Conservation (phyloP, 2,113 vertebrate genomes). For the Psittacula cyanocephala region DNA sequence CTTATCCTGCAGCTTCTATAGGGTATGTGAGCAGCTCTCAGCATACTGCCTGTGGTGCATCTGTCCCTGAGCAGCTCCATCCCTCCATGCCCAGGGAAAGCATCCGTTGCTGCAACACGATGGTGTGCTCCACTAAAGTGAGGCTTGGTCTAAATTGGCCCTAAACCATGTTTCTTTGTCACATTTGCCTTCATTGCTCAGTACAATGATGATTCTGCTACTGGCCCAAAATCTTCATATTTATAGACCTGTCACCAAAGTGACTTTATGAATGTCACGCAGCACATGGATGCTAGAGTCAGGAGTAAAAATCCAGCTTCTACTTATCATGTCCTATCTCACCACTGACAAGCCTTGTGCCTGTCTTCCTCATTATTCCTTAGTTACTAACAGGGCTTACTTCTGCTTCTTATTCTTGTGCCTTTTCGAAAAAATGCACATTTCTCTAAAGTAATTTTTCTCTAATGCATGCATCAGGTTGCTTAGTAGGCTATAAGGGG, state of each 20-base stretch:
- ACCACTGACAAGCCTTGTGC: background rate
- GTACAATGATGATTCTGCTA: background rate
- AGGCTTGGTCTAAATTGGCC: background rate
- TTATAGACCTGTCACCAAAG: background rate
- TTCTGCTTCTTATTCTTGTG: background rate
- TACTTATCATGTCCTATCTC: background rate
- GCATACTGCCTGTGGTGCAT: background rate
- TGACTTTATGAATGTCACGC: background rate
- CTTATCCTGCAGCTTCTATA: background rate
- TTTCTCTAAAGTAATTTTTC: background rate
- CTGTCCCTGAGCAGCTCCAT: background rate
- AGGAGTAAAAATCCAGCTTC: background rate
- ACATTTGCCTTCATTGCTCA: background rate
- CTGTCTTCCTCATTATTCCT: background rate
- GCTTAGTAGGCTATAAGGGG: background rate
- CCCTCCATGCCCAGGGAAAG: background rate
- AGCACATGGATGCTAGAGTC: background rate
- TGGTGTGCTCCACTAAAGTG: background rate
- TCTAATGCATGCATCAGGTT: background rate
- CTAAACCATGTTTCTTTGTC: background rate
- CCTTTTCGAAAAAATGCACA: background rate
- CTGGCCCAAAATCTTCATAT: fast-evolving
- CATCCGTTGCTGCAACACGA: background rate
- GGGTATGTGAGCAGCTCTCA: background rate
- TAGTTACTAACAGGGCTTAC: background rate